phyloP scores from a whole-genome alignment of 2,888 invertebrate species.

The Hyppa rectilinea region DNA sequence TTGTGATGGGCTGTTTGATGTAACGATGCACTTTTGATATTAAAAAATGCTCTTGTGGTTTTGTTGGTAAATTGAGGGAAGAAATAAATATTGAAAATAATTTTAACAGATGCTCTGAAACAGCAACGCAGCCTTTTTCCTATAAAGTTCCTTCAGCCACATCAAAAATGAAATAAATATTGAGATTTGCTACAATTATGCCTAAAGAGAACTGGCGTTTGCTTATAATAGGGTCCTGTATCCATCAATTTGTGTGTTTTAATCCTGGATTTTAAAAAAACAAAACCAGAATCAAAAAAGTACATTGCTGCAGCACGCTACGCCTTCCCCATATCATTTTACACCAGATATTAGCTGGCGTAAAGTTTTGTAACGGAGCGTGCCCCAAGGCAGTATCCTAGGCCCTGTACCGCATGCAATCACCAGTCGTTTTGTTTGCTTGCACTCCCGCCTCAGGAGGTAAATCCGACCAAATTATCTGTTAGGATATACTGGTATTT shows the following conservation, averaged over 20 bases:
- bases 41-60: slow-evolving; percentile 7
- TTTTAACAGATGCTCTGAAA: neutral
- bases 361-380: slow-evolving; percentile 69
- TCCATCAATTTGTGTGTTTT: neutral
- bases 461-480: slow-evolving; percentile 80
- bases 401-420: slow-evolving; percentile 77
- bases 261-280: slow-evolving; percentile 10
- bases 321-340: slow-evolving; percentile 56
- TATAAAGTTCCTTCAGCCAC: too few species aligned
- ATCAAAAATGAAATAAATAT: neutral
- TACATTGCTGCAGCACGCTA: slow-evolving; percentile 16
- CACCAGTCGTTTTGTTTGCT: slow-evolving; percentile 85
- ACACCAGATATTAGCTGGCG: slow-evolving; percentile 69
- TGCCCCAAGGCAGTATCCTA: slow-evolving; percentile 79
- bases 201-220: too few species aligned
- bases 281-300: slow-evolving; percentile 8
- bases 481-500: slow-evolving; percentile 70
- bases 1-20: slow-evolving; percentile 20
- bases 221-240: neutral
- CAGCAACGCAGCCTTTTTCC: neutral
- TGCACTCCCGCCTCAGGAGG: slow-evolving; percentile 75
- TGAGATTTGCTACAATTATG: too few species aligned
- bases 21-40: slow-evolving; percentile 23
- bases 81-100: neutral
- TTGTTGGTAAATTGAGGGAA: neutral